Percentiles rank a stretch among this genome's conserved stretches.
Conservation (phyloP, 2,888 invertebrate species). For the Blera fallax region DNA sequence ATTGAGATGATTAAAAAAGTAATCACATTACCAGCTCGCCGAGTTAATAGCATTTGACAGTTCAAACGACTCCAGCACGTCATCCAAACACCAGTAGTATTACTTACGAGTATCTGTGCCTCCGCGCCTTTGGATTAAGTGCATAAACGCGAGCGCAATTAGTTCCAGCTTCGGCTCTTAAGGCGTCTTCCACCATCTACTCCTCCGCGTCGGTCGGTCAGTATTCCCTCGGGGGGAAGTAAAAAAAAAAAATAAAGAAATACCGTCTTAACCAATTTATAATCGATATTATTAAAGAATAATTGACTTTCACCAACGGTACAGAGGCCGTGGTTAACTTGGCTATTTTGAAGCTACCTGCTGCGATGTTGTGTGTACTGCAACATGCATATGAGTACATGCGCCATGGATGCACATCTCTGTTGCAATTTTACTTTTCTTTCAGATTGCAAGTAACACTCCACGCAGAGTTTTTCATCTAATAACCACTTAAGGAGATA, state of each 20-base stretch:
- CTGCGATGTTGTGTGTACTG: slow-evolving; percentile 26
- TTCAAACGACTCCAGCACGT: slow-evolving; percentile 7
- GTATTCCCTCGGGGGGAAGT: slow-evolving; percentile 32
- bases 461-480: slow-evolving; percentile 26
- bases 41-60: slow-evolving; percentile 43
- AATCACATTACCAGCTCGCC: slow-evolving; percentile 34
- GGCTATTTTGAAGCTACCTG: slow-evolving; percentile 38
- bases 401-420: neutral
- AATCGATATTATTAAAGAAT: slow-evolving; percentile 70
- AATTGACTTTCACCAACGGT: slow-evolving; percentile 68
- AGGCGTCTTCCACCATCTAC: neutral
- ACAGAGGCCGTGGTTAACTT: slow-evolving; percentile 8
- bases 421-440: slow-evolving; percentile 28
- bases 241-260: slow-evolving; percentile 19
- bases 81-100: neutral
- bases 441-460: neutral
- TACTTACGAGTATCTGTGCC: neutral
- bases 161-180: neutral
- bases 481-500: slow-evolving; percentile 49
- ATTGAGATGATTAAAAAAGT: slow-evolving; percentile 27
- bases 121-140: slow-evolving; percentile 18
- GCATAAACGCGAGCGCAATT: slow-evolving; percentile 32
- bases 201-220: neutral
- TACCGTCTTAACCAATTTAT: slow-evolving; percentile 59
- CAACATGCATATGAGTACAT: slow-evolving; percentile 18